Evolutionary conservation across 2,888 invertebrate species (phyloP).

Genomic region (Rambutsinella grinnellia): DNA sequence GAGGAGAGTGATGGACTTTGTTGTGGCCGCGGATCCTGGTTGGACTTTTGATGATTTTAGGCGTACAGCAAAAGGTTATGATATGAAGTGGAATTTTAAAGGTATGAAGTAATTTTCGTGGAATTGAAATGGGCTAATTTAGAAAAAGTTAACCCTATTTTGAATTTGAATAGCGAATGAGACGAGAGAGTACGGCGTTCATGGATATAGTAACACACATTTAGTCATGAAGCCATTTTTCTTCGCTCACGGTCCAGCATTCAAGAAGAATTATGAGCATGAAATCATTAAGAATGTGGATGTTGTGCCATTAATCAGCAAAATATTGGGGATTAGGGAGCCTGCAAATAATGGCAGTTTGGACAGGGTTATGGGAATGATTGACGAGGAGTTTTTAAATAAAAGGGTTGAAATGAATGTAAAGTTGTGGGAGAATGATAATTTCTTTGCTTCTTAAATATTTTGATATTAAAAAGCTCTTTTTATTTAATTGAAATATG

Average conservation of each 20-base stretch:
- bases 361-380: slow-evolving; percentile 67
- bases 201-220: slow-evolving; percentile 77
- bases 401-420: too few species aligned
- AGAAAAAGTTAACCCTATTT: slow-evolving; percentile 1
- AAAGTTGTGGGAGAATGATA: too few species aligned
- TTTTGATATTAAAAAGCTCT: too few species aligned
- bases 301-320: slow-evolving; percentile 76
- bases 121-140: background rate
- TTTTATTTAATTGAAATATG: too few species aligned
- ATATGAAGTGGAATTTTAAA: slow-evolving; percentile 70
- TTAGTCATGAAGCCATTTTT: slow-evolving; percentile 78
- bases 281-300: slow-evolving; percentile 76
- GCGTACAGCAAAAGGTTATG: slow-evolving; percentile 69
- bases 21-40: slow-evolving; percentile 75
- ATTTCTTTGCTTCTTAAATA: too few species aligned
- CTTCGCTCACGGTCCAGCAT: slow-evolving; percentile 78
- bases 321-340: slow-evolving; percentile 73
- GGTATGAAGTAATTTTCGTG: slow-evolving; percentile 69
- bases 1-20: slow-evolving; percentile 75
- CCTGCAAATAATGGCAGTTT: slow-evolving; percentile 72
- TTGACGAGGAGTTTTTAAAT: slow-evolving; percentile 22
- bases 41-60: slow-evolving; percentile 74
- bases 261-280: slow-evolving; percentile 68
- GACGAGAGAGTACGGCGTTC: slow-evolving; percentile 74
- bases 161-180: slow-evolving; percentile 69